Conservation (phyloP, 1,140 invertebrate genomes). For the Microvelia longipes region DNA sequence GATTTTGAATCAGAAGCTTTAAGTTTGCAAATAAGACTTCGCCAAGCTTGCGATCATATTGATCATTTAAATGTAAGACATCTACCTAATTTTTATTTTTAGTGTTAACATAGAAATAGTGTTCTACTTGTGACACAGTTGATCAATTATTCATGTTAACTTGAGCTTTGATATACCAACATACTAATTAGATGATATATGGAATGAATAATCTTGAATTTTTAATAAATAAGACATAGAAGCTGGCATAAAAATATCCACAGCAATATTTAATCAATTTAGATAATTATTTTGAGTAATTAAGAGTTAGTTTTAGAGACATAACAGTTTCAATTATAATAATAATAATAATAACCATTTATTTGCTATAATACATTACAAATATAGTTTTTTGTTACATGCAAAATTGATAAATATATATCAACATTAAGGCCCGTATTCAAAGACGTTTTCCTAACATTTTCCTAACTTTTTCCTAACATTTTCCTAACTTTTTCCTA, state of each 20-base stretch:
- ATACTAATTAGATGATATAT: not conserved
- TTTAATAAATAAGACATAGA: not conserved
- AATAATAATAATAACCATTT: not conserved
- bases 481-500: too few species aligned
- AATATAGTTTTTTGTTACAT: too few species aligned
- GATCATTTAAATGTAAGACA: not conserved
- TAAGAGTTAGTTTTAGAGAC: not conserved
- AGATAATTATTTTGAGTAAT: not conserved
- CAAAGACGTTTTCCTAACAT: too few species aligned
- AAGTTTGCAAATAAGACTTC: not conserved
- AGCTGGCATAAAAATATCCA: not conserved
- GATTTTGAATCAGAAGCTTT: not conserved
- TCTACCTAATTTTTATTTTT: not conserved
- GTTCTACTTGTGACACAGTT: not conserved
- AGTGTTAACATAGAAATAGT: not conserved
- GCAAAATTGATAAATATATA: too few species aligned
- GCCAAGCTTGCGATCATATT: not conserved
- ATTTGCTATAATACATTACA: too few species aligned
- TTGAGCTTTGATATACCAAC: not conserved
- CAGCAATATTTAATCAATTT: not conserved
- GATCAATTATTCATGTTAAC: not conserved
- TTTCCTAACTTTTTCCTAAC: too few species aligned
- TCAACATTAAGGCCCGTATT: too few species aligned
- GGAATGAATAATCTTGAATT: not conserved
- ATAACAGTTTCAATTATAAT: not conserved